A percentile compares a stretch with the other conserved stretches of the same genome.
Conservation (phyloP, 64 coral and sea anemone genomes). For the Stichodactyla mertensii region DNA sequence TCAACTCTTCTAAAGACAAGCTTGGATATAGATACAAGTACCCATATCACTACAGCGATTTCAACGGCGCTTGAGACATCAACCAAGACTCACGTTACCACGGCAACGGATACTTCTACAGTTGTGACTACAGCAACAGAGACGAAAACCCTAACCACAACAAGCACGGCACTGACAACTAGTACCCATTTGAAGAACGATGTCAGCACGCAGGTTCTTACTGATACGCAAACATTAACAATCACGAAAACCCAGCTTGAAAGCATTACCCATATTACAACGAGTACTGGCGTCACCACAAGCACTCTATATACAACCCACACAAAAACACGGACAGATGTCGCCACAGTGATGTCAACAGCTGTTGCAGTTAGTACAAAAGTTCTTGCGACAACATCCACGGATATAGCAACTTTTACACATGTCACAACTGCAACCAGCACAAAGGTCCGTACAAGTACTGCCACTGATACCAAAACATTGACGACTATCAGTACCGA, state of each 20-base stretch:
- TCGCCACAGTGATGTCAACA: not conserved
- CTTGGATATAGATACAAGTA: slow-evolving; percentile 3
- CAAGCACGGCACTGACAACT: slow-evolving; percentile 5
- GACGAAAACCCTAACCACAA: not conserved
- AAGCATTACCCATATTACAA: not conserved
- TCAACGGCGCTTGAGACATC: not conserved
- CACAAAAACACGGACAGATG: not conserved
- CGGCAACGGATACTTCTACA: slow-evolving; percentile 25
- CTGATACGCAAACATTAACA: not conserved
- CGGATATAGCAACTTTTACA: not conserved
- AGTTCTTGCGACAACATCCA: not conserved
- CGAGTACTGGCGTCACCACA: not conserved
- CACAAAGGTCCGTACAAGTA: not conserved
- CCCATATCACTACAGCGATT: not conserved
- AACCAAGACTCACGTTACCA: slow-evolving; percentile 8
- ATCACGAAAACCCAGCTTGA: not conserved
- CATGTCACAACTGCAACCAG: slow-evolving; percentile 12
- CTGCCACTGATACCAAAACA: not conserved
- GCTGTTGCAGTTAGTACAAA: not conserved
- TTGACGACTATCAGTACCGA: not conserved
- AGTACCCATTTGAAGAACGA: slow-evolving; percentile 14
- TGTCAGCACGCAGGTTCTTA: slow-evolving; percentile 17
- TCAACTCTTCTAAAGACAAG: not conserved
- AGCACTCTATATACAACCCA: not conserved
- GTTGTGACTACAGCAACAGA: not conserved